Percentiles rank a stretch among this genome's conserved stretches.
Evolutionary conservation across 2,113 vertebrate species (phyloP).

Genomic region (Lynx canadensis): DNA sequence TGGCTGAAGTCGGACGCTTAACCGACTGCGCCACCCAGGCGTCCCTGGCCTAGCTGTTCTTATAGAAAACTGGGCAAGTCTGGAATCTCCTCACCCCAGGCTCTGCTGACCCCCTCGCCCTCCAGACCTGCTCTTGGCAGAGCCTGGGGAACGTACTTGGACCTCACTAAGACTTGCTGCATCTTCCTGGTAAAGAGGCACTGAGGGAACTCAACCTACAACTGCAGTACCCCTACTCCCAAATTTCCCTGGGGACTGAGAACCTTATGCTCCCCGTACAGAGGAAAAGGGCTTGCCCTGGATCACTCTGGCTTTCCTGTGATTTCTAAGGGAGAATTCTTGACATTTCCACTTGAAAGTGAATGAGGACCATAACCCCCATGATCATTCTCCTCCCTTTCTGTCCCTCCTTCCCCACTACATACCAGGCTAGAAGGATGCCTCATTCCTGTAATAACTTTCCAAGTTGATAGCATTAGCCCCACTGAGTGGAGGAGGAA

Average conservation of each 20-base stretch:
- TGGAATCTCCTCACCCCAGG: background rate
- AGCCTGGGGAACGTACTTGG: background rate
- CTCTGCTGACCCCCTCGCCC: background rate
- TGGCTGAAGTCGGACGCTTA: no score
- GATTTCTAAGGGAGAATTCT: background rate
- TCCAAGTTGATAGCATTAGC: background rate
- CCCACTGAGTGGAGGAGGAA: background rate
- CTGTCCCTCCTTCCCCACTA: background rate
- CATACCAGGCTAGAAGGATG: background rate
- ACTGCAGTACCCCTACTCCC: background rate
- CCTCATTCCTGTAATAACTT: background rate
- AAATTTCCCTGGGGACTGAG: background rate
- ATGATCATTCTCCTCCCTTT: no score
- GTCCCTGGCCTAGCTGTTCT: background rate
- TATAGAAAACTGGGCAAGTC: background rate
- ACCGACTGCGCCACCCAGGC: no score
- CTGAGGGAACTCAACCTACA: background rate
- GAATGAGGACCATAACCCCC: background rate
- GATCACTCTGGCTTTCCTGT: background rate
- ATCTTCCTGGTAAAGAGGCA: background rate
- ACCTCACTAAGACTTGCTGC: background rate
- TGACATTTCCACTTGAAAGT: slow-evolving; percentile 16
- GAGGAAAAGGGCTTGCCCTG: background rate
- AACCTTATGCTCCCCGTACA: background rate
- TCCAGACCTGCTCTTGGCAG: background rate